Percentiles rank a stretch among this genome's conserved stretches.
phyloP scores from a whole-genome alignment of 1,140 invertebrate genomes.

The Triops longicaudatus region DNA sequence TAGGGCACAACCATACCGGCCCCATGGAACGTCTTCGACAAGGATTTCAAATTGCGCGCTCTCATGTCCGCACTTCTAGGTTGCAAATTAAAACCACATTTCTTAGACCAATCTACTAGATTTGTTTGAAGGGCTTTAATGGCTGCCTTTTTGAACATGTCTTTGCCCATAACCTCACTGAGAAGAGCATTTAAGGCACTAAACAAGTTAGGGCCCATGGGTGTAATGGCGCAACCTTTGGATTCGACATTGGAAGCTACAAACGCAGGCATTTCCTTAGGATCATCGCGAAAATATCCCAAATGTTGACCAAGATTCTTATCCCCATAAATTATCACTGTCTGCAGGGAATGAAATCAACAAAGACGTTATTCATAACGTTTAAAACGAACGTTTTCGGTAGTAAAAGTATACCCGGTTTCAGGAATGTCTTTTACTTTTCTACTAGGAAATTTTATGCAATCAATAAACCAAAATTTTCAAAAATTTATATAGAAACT shows the following conservation, averaged over 20 bases:
- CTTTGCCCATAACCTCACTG: constrained; percentile 44
- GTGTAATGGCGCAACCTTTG: constrained; percentile 56
- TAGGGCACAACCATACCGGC: constrained; percentile 83
- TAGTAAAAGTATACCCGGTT: constrained; percentile 28
- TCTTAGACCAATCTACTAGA: constrained; percentile 55
- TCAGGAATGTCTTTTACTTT: no score
- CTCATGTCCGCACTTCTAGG: constrained; percentile 51
- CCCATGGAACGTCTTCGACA: constrained; percentile 70
- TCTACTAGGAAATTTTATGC: no score
- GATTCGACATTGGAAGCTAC: constrained; percentile 62
- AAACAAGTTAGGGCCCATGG: constrained; percentile 75
- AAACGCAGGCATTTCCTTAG: constrained; percentile 61
- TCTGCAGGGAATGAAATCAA: background rate
- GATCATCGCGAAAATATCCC: constrained; percentile 81
- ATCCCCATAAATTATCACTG: constrained; percentile 52
- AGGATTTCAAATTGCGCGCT: constrained; percentile 54
- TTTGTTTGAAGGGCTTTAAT: constrained; percentile 50
- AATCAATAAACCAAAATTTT: constrained; percentile 31
- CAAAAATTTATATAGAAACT: constrained; percentile 30
- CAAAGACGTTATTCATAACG: background rate
- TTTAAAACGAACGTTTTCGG: constrained; percentile 44
- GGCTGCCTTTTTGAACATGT: constrained; percentile 55
- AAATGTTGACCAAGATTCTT: constrained; percentile 64
- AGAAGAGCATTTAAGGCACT: constrained; percentile 62
- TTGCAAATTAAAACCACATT: constrained; percentile 53